Evolutionary conservation across 2,113 vertebrate genomes (phyloP).

Genomic region (Caloenas nicobarica): DNA sequence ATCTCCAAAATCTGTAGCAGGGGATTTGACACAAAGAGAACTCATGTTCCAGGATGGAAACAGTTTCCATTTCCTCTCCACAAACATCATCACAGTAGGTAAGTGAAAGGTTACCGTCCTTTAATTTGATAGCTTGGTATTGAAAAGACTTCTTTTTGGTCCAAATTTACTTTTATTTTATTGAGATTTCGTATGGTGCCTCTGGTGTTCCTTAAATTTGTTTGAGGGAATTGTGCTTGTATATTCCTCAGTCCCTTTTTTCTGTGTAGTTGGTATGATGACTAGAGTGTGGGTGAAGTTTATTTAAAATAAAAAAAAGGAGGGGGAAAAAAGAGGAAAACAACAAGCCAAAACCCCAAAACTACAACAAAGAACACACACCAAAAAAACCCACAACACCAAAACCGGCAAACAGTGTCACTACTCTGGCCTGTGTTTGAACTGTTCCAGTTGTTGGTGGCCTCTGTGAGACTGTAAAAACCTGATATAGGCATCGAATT

Average conservation of each 20-base stretch:
- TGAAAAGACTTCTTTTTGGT: background rate
- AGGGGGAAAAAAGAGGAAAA: background rate
- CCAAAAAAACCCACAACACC: too few species aligned
- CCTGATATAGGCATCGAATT: background rate
- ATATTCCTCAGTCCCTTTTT: background rate
- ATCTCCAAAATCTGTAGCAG: background rate
- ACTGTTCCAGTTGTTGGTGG: background rate
- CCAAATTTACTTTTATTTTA: background rate
- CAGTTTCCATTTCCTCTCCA: slow-evolving; percentile 44
- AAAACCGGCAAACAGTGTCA: background rate
- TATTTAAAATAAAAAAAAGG: background rate
- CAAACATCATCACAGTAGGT: slow-evolving; percentile 48
- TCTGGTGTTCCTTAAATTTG: background rate
- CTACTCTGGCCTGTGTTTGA: background rate
- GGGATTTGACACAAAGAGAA: background rate
- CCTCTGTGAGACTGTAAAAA: background rate
- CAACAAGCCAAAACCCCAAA: background rate
- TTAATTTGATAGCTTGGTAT: background rate
- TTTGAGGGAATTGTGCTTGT: background rate
- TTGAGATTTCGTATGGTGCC: background rate
- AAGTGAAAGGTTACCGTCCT: background rate
- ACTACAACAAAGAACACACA: background rate
- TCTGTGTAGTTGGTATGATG: background rate
- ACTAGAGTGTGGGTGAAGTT: background rate
- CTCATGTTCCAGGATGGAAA: background rate